phyloP scores from a whole-genome alignment of 2,113 vertebrate genomes.

The Columba livia region DNA sequence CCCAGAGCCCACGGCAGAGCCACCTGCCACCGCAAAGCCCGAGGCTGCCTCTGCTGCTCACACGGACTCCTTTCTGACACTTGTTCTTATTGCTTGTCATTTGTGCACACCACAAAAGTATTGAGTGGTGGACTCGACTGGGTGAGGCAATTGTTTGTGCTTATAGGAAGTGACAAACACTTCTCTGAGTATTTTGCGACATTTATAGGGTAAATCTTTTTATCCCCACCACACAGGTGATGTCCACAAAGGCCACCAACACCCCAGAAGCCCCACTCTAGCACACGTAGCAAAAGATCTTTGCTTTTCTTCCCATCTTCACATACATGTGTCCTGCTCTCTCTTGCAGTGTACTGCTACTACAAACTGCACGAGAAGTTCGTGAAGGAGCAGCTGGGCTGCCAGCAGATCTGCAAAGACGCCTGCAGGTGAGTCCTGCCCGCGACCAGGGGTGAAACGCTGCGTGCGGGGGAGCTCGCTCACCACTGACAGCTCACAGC shows the following conservation, averaged over 20 bases:
- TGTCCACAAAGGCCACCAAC: background rate
- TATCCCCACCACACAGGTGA: background rate
- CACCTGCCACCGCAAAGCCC: too few species aligned
- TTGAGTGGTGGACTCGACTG: background rate
- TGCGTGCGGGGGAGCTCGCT: background rate
- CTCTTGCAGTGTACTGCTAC: conserved; percentile 80
- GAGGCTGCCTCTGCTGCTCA: background rate
- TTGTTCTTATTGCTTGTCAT: background rate
- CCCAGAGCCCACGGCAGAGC: too few species aligned
- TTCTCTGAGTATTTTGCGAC: background rate
- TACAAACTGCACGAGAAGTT: conserved; percentile 75
- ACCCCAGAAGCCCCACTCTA: background rate
- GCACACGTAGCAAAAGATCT: background rate
- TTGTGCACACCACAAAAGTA: background rate
- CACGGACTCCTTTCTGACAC: background rate
- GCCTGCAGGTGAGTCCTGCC: conserved; percentile 77
- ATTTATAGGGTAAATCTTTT: background rate
- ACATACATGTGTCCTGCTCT: background rate
- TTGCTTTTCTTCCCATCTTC: background rate
- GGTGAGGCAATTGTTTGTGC: background rate
- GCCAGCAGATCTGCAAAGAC: conserved; percentile 76
- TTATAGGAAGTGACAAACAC: background rate
- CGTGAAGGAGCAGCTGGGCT: conserved; percentile 78
- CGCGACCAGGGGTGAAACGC: rapidly evolving
- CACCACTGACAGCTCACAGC: background rate